Evolutionary conservation across 2,888 invertebrate genomes (phyloP).

Genomic region (Acanthosepion lycidas): DNA sequence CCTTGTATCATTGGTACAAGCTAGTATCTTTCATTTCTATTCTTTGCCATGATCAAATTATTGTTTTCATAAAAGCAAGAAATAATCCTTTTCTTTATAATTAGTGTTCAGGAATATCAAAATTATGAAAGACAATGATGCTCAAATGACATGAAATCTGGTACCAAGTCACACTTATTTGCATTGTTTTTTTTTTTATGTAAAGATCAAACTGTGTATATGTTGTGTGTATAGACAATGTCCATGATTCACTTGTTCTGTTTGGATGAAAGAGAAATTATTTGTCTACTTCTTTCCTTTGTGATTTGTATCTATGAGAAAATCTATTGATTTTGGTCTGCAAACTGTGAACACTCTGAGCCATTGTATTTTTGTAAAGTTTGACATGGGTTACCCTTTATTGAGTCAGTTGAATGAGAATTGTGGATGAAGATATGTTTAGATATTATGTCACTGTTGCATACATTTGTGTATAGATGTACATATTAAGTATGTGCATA

Average conservation of each 20-base stretch:
- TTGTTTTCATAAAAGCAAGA: too few species aligned
- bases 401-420: not conserved
- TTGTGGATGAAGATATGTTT: not conserved
- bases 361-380: not conserved
- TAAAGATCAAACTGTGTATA: not conserved
- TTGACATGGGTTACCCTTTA: not conserved
- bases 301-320: not conserved
- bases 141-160: not conserved
- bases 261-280: not conserved
- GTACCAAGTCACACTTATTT: not conserved
- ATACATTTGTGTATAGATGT: not conserved
- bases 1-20: too few species aligned
- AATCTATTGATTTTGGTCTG: not conserved
- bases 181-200: not conserved
- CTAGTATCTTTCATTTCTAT: too few species aligned
- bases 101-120: not conserved
- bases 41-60: too few species aligned
- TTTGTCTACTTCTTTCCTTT: not conserved
- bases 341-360: not conserved
- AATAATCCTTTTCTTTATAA: not conserved
- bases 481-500: not conserved
- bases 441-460: not conserved
- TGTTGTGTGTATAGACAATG: not conserved
- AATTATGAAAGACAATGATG: not conserved
- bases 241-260: not conserved